Evolutionary conservation across 2,113 vertebrate genomes (phyloP).

Genomic region (Rhinolophus sinicus): DNA sequence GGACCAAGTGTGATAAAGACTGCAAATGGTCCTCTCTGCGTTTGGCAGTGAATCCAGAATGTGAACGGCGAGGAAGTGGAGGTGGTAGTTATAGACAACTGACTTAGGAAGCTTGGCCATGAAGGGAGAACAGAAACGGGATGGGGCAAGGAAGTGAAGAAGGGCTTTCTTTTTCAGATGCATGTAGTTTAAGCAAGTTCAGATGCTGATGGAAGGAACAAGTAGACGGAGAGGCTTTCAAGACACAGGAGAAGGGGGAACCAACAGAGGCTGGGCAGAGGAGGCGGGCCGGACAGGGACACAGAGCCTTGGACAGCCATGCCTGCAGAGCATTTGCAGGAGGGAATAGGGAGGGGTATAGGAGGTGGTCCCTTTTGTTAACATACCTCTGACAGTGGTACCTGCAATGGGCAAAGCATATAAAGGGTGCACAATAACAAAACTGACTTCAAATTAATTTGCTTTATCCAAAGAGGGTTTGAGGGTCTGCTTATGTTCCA

Average conservation of each 20-base stretch:
- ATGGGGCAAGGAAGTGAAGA: rapidly evolving
- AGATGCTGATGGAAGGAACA: background rate
- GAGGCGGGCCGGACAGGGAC: background rate
- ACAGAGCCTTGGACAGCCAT: background rate
- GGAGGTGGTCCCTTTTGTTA: background rate
- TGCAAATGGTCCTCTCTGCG: background rate
- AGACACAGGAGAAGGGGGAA: background rate
- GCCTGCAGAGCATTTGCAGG: background rate
- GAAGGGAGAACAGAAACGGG: background rate
- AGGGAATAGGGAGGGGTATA: background rate
- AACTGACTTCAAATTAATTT: background rate
- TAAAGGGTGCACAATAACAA: background rate
- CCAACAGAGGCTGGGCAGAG: background rate
- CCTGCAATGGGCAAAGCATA: background rate
- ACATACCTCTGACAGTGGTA: background rate
- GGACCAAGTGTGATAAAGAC: too few species aligned
- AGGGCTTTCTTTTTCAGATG: background rate
- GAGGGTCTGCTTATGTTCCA: background rate
- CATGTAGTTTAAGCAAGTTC: background rate
- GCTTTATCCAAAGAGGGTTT: background rate
- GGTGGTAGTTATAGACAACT: background rate
- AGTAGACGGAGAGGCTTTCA: background rate
- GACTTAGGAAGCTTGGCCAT: background rate
- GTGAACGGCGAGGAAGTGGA: background rate
- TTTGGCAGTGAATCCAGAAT: background rate